Percentiles rank a stretch among this genome's conserved stretches.
phyloP scores from a whole-genome alignment of 2,113 vertebrate genomes.

The Herpetotheres cachinnans region DNA sequence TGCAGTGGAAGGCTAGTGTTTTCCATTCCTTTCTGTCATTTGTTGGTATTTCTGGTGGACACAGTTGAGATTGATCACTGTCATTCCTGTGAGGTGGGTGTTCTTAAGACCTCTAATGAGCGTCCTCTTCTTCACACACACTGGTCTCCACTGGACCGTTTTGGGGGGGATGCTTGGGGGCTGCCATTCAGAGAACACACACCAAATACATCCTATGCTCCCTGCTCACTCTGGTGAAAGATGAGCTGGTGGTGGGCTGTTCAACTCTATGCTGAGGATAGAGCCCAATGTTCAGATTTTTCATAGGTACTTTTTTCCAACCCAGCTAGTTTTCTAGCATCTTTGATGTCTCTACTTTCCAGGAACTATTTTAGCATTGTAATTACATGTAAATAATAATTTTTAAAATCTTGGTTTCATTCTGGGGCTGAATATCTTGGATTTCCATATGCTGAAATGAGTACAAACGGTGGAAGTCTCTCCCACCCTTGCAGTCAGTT shows the following conservation, averaged over 20 bases:
- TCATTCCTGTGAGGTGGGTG: neutral
- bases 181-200: neutral
- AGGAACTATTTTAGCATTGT: neutral
- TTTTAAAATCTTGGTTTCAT: neutral
- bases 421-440: neutral
- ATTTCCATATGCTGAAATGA: neutral
- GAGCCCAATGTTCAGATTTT: neutral
- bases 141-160: neutral
- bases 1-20: neutral
- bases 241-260: neutral
- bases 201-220: neutral
- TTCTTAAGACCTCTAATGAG: neutral
- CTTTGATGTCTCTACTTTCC: neutral
- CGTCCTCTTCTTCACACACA: neutral
- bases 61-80: accelerated
- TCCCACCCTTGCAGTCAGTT: neutral
- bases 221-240: neutral
- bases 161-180: neutral
- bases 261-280: neutral
- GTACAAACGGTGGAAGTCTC: neutral
- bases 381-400: neutral
- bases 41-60: neutral
- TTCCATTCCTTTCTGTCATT: neutral
- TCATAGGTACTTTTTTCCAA: neutral
- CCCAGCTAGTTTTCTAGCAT: neutral